phyloP scores from a whole-genome alignment of 1,140 invertebrate genomes.

The Lepidurus arcticus region DNA sequence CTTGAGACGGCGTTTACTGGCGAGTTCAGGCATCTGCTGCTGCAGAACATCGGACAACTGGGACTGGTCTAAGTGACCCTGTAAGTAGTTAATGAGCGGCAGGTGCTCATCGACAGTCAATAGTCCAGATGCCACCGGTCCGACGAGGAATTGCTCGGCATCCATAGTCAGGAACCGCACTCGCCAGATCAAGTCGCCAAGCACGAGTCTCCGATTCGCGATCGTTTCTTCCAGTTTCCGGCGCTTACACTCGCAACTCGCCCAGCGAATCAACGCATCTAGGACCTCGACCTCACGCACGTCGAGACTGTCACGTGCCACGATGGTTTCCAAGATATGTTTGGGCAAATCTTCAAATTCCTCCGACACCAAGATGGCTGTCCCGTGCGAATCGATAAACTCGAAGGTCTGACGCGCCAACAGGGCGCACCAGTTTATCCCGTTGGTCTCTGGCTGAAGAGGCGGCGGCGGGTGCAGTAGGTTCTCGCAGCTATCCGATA shows the following conservation, averaged over 20 bases:
- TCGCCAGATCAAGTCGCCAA: conserved; percentile 57
- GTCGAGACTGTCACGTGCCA: conserved; percentile 54
- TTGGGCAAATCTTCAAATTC: conserved; percentile 58
- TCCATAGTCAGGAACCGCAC: conserved; percentile 60
- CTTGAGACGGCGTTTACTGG: neutral
- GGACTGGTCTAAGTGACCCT: neutral
- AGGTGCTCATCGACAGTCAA: conserved; percentile 44
- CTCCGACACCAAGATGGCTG: conserved; percentile 56
- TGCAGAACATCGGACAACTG: neutral
- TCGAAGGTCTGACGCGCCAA: conserved; percentile 56
- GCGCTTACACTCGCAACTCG: conserved; percentile 58
- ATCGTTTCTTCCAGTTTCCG: conserved; percentile 55
- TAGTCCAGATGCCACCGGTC: conserved; percentile 45
- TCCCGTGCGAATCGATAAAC: conserved; percentile 57
- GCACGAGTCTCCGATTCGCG: conserved; percentile 54
- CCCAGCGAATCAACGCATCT: conserved; percentile 58
- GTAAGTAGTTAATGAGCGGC: conserved; percentile 39
- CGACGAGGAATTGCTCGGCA: conserved; percentile 53
- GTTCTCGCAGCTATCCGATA: neutral
- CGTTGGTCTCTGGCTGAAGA: neutral
- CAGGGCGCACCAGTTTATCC: conserved; percentile 48
- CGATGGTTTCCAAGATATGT: conserved; percentile 54
- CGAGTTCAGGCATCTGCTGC: neutral
- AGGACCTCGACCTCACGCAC: conserved; percentile 53
- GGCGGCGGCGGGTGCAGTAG: neutral